Conservation (phyloP, 2,888 invertebrate genomes). For the Metopia argyrocephala region DNA sequence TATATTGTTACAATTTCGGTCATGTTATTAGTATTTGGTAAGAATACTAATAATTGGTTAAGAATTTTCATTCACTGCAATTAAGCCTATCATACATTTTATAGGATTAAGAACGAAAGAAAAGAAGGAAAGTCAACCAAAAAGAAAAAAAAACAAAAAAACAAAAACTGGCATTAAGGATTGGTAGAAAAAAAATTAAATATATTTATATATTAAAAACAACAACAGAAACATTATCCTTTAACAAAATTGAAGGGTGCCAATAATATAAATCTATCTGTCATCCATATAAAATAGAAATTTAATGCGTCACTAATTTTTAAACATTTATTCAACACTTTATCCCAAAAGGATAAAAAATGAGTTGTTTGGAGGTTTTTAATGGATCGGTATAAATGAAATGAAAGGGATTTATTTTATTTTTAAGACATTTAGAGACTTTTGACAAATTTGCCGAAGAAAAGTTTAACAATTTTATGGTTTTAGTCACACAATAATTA, state of each 20-base stretch:
- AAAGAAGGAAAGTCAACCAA: neutral
- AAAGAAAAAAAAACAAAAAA: neutral
- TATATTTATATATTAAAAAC: too few species aligned
- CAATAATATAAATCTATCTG: slow-evolving; percentile 43
- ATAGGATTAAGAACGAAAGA: neutral
- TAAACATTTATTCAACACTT: slow-evolving; percentile 59
- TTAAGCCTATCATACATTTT: neutral
- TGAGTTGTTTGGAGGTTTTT: too few species aligned
- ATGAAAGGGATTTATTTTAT: too few species aligned
- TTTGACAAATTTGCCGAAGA: too few species aligned
- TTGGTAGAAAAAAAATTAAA: neutral
- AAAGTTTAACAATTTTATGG: slow-evolving; percentile 27
- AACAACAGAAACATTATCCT: neutral
- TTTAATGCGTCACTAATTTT: slow-evolving; percentile 62
- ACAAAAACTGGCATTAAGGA: neutral
- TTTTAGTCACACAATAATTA: slow-evolving; percentile 1
- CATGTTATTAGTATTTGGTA: slow-evolving; percentile 40
- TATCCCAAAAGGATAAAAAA: neutral
- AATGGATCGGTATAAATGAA: too few species aligned
- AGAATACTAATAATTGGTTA: slow-evolving; percentile 56
- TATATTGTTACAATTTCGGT: slow-evolving; percentile 40
- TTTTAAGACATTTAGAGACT: too few species aligned
- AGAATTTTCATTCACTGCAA: slow-evolving; percentile 7
- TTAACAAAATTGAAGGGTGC: slow-evolving; percentile 20
- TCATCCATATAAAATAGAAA: slow-evolving; percentile 54